Percentiles rank a stretch among this genome's conserved stretches.
Conservation (phyloP, 2,113 vertebrate genomes). For the Ammospiza caudacuta region DNA sequence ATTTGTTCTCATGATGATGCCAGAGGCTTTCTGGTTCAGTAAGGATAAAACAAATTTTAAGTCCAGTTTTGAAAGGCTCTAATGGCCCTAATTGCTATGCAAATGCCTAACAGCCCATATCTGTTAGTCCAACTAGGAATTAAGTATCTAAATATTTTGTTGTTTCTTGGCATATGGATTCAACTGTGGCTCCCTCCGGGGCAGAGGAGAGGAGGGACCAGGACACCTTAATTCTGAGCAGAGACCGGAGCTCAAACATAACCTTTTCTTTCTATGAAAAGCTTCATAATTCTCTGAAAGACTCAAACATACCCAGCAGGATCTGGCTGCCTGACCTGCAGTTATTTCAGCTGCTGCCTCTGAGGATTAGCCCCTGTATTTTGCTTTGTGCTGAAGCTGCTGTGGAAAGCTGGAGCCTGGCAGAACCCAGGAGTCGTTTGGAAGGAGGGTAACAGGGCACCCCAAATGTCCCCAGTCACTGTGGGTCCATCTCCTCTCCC, state of each 20-base stretch:
- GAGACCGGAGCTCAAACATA: background rate
- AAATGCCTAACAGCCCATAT: background rate
- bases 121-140: background rate
- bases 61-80: background rate
- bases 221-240: background rate
- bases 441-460: background rate
- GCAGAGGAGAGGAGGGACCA: background rate
- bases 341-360: conserved; percentile 11
- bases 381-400: background rate
- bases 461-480: background rate
- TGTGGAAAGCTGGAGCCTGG: conserved; percentile 15
- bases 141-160: background rate
- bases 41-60: background rate
- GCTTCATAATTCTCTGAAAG: background rate
- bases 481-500: background rate
- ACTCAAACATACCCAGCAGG: background rate
- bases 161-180: background rate
- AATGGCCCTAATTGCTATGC: background rate
- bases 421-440: background rate
- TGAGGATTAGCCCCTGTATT: background rate
- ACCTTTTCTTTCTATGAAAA: conserved; percentile 20
- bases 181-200: background rate
- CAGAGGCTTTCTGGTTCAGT: background rate
- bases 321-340: background rate
- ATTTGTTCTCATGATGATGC: background rate